Percentiles rank a stretch among this genome's conserved stretches.
Conservation (phyloP, 2,888 invertebrate genomes). For the Campoplex capitator region DNA sequence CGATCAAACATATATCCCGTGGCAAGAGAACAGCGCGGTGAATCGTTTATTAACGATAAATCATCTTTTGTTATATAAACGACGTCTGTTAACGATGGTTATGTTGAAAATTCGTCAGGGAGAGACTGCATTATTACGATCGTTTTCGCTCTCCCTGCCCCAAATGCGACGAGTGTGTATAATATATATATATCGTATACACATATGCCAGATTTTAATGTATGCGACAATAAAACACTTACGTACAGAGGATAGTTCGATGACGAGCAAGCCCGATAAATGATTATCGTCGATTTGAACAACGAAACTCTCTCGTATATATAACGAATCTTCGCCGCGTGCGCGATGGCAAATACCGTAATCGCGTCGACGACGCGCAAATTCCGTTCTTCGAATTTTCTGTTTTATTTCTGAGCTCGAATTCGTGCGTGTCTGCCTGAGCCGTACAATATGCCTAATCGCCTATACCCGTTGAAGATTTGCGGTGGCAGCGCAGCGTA, state of each 20-base stretch:
- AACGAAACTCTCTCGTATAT: not conserved
- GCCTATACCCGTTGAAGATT: too few relatives aligned
- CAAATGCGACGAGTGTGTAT: too few relatives aligned
- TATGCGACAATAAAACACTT: not conserved
- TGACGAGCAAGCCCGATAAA: conserved; percentile 35
- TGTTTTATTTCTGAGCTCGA: conserved; percentile 12
- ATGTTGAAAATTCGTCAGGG: not conserved
- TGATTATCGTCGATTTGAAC: conserved; percentile 38
- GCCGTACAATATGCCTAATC: too few relatives aligned
- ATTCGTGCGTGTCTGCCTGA: too few relatives aligned
- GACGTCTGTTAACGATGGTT: not conserved
- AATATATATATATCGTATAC: too few relatives aligned
- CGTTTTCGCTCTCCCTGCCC: not conserved
- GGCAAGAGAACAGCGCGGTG: not conserved
- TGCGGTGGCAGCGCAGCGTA: too few relatives aligned
- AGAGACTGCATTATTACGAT: not conserved
- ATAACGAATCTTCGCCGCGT: too few relatives aligned
- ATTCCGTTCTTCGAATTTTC: conserved; percentile 38
- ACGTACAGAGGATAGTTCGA: not conserved
- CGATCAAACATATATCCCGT: not conserved
- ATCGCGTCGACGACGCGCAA: not conserved
- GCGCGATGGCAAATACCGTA: not conserved
- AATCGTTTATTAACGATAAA: not conserved
- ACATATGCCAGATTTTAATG: not conserved
- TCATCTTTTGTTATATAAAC: not conserved